phyloP scores from a whole-genome alignment of 92 coral and sea anemone genomes.

The Actinernus sp. region DNA sequence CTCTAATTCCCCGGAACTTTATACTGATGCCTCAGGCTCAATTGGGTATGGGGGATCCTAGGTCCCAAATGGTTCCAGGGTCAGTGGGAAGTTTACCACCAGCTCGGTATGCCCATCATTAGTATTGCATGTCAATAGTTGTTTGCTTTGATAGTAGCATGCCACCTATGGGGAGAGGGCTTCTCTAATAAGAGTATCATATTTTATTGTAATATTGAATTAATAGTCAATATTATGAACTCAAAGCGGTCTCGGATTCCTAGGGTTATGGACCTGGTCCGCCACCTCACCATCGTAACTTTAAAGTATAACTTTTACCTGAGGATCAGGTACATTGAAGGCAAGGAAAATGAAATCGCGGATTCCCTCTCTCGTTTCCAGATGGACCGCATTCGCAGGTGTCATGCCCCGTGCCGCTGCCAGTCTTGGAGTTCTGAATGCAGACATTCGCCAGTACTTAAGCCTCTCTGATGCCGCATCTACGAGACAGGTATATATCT shows the following conservation, averaged over 20 bases:
- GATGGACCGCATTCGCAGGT: constrained; percentile 45
- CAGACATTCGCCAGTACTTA: constrained; percentile 33
- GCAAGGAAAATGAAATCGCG: too few species aligned
- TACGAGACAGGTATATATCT: constrained; percentile 43
- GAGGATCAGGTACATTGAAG: too few species aligned
- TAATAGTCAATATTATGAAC: constrained; percentile 58
- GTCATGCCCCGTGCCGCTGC: constrained; percentile 16
- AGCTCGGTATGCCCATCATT: constrained; percentile 44
- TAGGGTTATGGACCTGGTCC: too few species aligned
- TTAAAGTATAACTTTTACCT: too few species aligned
- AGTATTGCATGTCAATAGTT: constrained; percentile 76
- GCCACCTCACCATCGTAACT: too few species aligned
- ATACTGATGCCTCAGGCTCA: constrained; percentile 81
- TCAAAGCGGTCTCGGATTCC: constrained; percentile 51
- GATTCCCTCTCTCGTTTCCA: constrained; percentile 68
- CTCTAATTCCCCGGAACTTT: constrained; percentile 23
- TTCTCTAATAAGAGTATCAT: too few species aligned
- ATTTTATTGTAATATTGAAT: constrained; percentile 48
- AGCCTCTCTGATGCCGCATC: constrained; percentile 36
- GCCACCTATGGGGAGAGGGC: too few species aligned
- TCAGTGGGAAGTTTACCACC: constrained; percentile 51
- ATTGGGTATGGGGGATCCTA: too few species aligned
- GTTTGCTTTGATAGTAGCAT: constrained; percentile 58
- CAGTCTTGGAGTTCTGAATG: constrained; percentile 19
- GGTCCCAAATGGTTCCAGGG: constrained; percentile 86